Evolutionary conservation across 1,140 invertebrate species (phyloP).

Genomic region (Drosophila willistoni): DNA sequence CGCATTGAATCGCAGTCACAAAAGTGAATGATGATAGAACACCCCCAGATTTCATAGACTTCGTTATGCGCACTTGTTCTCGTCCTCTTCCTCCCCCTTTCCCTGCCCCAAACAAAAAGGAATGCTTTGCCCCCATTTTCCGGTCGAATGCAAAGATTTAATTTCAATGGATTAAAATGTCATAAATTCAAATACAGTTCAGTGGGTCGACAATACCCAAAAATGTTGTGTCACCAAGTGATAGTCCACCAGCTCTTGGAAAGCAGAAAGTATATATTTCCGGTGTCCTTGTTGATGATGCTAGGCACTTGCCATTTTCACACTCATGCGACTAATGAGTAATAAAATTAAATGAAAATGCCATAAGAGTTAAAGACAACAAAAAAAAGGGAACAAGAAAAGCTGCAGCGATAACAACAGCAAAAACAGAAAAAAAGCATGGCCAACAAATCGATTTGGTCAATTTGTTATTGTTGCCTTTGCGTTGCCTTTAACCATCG

Average conservation of each 20-base stretch:
- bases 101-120: background rate
- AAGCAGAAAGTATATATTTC: conserved; percentile 51
- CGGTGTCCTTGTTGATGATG: conserved; percentile 32
- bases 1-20: too few relatives aligned
- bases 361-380: conserved; percentile 55
- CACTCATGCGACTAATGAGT: conserved; percentile 78
- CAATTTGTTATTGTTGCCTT: conserved; percentile 80
- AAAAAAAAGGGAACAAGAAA: background rate
- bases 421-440: conserved; percentile 39
- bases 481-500: conserved; percentile 38
- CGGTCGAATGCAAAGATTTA: conserved; percentile 64
- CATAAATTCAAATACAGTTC: conserved; percentile 68
- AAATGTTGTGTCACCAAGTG: conserved; percentile 36
- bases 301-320: conserved; percentile 73
- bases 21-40: background rate
- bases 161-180: conserved; percentile 75
- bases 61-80: conserved; percentile 52
- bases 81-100: background rate
- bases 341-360: conserved; percentile 80
- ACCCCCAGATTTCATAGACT: conserved; percentile 41
- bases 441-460: conserved; percentile 78
- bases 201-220: conserved; percentile 30
- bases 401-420: conserved; percentile 22
- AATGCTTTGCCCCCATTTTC: conserved; percentile 39
- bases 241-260: background rate